Evolutionary conservation across 2,888 invertebrate genomes (phyloP).

Genomic region (Leptodirus hochenwartii): DNA sequence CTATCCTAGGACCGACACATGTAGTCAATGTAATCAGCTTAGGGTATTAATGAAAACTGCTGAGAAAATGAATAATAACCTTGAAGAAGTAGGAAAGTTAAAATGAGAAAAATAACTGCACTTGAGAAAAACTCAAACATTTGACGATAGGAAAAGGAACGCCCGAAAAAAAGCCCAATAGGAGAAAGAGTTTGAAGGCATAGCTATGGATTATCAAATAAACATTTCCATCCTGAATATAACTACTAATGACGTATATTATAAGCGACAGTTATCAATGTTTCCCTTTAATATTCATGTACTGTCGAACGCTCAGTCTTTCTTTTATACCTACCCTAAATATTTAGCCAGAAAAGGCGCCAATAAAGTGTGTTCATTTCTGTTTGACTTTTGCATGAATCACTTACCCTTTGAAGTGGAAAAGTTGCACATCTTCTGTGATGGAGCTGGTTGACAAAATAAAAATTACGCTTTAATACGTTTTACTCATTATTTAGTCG

Average conservation of each 20-base stretch:
- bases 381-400: slow-evolving; percentile 9
- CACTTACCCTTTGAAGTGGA: slow-evolving; percentile 9
- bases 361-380: slow-evolving; percentile 10
- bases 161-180: slow-evolving; percentile 6
- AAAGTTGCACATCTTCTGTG: slow-evolving; percentile 15
- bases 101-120: slow-evolving; percentile 12
- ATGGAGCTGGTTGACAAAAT: slow-evolving; percentile 15
- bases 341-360: slow-evolving; percentile 14
- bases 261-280: slow-evolving; percentile 14
- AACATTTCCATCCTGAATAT: slow-evolving; percentile 15
- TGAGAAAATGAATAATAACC: slow-evolving; percentile 7
- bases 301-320: slow-evolving; percentile 12
- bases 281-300: slow-evolving; percentile 16
- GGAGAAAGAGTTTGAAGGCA: slow-evolving; percentile 11
- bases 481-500: slow-evolving; percentile 14
- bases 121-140: slow-evolving; percentile 12
- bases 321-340: slow-evolving; percentile 16
- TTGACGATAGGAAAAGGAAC: slow-evolving; percentile 13
- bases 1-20: slow-evolving; percentile 16
- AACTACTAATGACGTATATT: slow-evolving; percentile 16
- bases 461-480: slow-evolving; percentile 15
- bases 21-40: slow-evolving; percentile 15
- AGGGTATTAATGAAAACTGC: slow-evolving; percentile 10
- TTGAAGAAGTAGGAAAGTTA: slow-evolving; percentile 8
- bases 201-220: slow-evolving; percentile 12